These are phyloP conservation scores for Lemur catta DNA, from an alignment of 2,797 vertebrate genomes.

Conservation along the genomic window DNA sequence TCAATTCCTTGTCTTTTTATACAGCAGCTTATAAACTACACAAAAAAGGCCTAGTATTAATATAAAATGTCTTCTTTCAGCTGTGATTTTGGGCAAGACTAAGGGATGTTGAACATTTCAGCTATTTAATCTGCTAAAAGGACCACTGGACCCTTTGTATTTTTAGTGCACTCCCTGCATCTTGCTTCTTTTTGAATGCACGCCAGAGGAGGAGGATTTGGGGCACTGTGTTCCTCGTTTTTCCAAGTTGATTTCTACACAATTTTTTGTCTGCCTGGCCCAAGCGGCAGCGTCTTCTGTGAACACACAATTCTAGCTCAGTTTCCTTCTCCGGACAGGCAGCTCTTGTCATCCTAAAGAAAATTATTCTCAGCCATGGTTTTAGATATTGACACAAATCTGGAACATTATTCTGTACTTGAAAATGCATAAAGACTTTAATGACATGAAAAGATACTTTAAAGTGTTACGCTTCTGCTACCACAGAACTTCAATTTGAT, in stretches of 20 bases:
- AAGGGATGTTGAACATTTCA: not conserved
- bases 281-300: not conserved
- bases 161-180: not conserved
- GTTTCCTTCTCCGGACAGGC: rapidly evolving
- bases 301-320: rapidly evolving
- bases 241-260: not conserved
- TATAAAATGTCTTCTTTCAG: not conserved
- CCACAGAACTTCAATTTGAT: not conserved
- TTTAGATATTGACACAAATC: not conserved
- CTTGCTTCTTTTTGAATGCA: not conserved
- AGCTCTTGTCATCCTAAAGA: not conserved
- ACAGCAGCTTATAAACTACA: not conserved
- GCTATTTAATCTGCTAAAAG: not conserved
- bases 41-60: not conserved
- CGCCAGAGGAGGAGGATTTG: rapidly evolving
- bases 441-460: not conserved
- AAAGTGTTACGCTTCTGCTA: not conserved
- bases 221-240: not conserved
- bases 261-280: rapidly evolving
- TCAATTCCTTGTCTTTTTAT: not conserved
- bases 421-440: not conserved
- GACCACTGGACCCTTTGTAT: not conserved
- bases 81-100: not conserved
- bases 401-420: not conserved
- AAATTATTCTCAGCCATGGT: not conserved